A percentile compares a stretch with the other conserved stretches of the same genome.
phyloP scores from a whole-genome alignment of 2,888 invertebrate species.

The Patella caerulea region DNA sequence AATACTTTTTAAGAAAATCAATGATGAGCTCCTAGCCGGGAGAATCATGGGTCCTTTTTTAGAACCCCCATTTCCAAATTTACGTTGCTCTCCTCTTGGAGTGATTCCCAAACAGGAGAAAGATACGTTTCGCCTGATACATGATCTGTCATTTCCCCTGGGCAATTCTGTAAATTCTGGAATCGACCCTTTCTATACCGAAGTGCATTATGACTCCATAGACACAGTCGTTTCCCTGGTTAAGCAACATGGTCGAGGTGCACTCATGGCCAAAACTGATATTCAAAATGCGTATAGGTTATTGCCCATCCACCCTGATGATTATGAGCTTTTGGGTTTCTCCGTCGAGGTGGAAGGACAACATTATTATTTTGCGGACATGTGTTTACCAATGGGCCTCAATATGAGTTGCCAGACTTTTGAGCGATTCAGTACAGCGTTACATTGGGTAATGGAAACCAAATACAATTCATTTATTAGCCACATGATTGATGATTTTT shows the following conservation, averaged over 20 bases:
- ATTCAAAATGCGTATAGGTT: neutral
- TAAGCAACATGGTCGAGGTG: neutral
- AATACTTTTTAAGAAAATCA: neutral
- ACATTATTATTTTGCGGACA: neutral
- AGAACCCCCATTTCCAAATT: neutral
- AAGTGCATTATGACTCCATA: neutral
- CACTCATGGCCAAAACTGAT: neutral
- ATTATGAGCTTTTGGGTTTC: neutral
- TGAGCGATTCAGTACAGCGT: constrained; percentile 9
- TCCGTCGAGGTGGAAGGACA: neutral
- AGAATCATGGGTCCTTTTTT: no score
- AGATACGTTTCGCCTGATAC: neutral
- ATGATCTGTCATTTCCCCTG: neutral
- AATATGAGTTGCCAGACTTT: neutral
- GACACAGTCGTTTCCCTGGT: neutral
- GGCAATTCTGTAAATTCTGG: neutral
- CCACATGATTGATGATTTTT: neutral
- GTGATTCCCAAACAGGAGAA: neutral
- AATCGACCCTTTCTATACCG: neutral
- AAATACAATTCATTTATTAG: neutral
- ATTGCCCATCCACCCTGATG: neutral
- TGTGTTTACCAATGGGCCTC: neutral
- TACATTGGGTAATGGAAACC: constrained; percentile 11
- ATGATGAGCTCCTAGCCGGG: neutral
- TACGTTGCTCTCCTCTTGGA: neutral